Percentiles rank a stretch among this genome's conserved stretches.
phyloP scores from a whole-genome alignment of 2,113 vertebrate species.

The Gnathonemus longibarbis region DNA sequence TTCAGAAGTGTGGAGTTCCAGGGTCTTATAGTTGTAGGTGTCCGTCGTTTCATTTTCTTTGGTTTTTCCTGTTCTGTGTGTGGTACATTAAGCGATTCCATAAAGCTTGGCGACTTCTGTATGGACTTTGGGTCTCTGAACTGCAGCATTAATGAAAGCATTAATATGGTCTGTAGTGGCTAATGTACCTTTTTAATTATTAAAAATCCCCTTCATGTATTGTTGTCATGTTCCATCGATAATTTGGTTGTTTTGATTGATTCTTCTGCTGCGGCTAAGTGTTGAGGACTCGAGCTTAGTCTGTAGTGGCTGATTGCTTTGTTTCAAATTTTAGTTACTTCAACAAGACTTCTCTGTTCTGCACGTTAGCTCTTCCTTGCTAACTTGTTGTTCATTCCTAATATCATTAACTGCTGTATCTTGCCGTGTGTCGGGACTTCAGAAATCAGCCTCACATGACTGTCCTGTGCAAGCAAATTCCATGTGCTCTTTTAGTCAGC shows the following conservation, averaged over 20 bases:
- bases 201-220: not conserved
- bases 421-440: not conserved
- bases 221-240: not conserved
- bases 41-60: not conserved
- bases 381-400: not conserved
- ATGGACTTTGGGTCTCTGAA: not conserved
- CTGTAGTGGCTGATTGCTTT: not conserved
- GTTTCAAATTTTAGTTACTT: not conserved
- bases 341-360: not conserved
- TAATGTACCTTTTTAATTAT: not conserved
- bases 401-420: not conserved
- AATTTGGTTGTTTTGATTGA: not conserved
- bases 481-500: not conserved
- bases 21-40: constrained; percentile 40
- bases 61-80: not conserved
- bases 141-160: not conserved
- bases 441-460: not conserved
- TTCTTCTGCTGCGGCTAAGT: not conserved
- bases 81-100: not conserved
- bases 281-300: not conserved
- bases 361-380: not conserved
- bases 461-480: not conserved
- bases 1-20: constrained; percentile 43
- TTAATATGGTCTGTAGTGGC: not conserved
- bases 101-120: not conserved